Base-by-base conservation (phyloP, 2,797 vertebrate genomes). In the Cetoscarus ocellatus region DNA sequence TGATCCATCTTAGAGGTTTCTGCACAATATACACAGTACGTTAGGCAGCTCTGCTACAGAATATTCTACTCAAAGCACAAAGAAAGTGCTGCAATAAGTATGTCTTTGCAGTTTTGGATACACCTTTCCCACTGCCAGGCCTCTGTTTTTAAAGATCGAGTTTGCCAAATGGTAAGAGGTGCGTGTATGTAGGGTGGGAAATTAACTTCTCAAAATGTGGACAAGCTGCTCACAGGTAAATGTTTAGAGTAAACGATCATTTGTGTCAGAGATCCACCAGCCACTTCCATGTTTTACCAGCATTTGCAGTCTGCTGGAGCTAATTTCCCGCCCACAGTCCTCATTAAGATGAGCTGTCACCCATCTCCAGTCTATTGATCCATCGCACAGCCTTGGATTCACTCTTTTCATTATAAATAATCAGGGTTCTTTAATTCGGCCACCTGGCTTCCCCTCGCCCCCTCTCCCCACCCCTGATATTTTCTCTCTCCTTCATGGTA, bases 401-500 rank as follows among this genome's bases (percentile, higher is more conserved):
- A 73, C 68, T 77, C 34, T 52, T 42, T 51, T 40, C 10, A 18
- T 64, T 69, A 10, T 0, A 17, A 51, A 34, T 60, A 75, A 62
- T 81, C 78, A 83, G 86, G 85, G 74, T 87, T 82, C 14, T 84
- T 88, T 76, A 63, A 89, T 85, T 75, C 77, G 84, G 80, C 78
- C 89, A 86, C 81, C 72, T 84, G 70, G 61, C 70, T 88, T 86
- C 88, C 69, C 91, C 72, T 70, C 44, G 43, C 11, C 50, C 50
- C 50, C 34, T 61, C 45, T 60, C 51, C 35, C 58, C 38, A 13
- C 10, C 67, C 69, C 58, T 70, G 55, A 81, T 75, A 72, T 72
- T 70, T 73, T 87, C 71, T 80, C 73, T 87, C 73, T 89, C 85
- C 84, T 82, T 86, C 88, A 85, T 84, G 91, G 88, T 94, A 93